Evolutionary conservation across 2,888 invertebrate species (phyloP), one percentile per base, ranked within the genome.

Genomic region (Gymnocheta viridis): DNA sequence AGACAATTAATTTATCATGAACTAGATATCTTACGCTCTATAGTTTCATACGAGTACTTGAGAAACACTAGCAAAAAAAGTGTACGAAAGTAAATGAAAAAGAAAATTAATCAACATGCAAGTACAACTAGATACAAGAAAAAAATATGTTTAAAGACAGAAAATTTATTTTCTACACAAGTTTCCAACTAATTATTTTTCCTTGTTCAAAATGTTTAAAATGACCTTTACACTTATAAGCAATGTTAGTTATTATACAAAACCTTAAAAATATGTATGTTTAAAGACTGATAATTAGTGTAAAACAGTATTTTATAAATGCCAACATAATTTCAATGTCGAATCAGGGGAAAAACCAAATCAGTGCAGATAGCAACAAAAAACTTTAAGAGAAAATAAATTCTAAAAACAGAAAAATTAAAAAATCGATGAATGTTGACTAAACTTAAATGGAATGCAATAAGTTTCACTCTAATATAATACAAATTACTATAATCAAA

Each of bases 1-100:
- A 38, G 76, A 60, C 41, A 76, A 80, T 83, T 77, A 67, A 77
- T 77, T 67, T 84, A 51, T 72, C 58, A 72, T 41, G 41, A 70
- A 24, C 19, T 60, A 19, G 27, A 72, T 54, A 29, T 47, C 10
- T 41, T 41, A 19, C 14, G 0, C 44, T 19, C 12, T 41, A 12
- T 41, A 41, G 14, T 35, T 27, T 32, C 9, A 29, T 17, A 9
- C 10, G 22, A 66, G 6, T 9, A 14, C 47, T 38, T 49, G n/a
- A 22, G 0, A 54, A 44, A 38, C 22, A 32, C n/a, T n/a, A 29
- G 1, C 32, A 66, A 44, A 22, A 7, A 35, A 10, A 62, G 12
- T n/a, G 4, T 49, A n/a, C 7, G 27, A 19, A 64, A 51, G 14
- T 10, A 5, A 12, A 19, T 2, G 1, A 14, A 19, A 51, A 29